Percentiles rank a stretch among this genome's conserved stretches.
phyloP scores from a whole-genome alignment of 2,888 invertebrate genomes.

The Odontothrips loti region DNA sequence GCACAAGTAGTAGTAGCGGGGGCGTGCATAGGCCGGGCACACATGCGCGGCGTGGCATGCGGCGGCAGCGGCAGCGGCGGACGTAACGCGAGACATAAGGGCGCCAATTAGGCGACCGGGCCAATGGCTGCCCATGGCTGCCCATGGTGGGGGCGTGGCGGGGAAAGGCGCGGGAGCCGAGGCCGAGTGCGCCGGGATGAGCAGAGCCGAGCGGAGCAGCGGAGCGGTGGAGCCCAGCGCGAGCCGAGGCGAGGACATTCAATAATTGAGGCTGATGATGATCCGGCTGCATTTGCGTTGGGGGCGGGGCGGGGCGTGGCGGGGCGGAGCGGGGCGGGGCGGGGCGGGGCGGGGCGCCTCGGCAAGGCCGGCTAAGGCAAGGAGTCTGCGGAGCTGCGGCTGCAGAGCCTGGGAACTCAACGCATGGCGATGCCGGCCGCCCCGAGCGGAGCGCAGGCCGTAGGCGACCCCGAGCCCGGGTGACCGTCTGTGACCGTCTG shows the following conservation, averaged over 20 bases:
- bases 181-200: neutral
- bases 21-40: too few relatives aligned
- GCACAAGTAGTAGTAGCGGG: too few relatives aligned
- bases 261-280: conserved; percentile 23
- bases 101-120: neutral
- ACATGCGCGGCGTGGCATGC: too few relatives aligned
- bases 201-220: neutral
- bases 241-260: neutral
- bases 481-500: too few relatives aligned
- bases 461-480: too few relatives aligned
- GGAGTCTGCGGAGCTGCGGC: neutral
- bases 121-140: neutral
- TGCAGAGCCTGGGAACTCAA: neutral
- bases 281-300: neutral
- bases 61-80: neutral
- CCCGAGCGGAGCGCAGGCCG: neutral
- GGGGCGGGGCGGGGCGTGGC: neutral
- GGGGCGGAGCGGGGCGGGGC: neutral
- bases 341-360: neutral
- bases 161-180: neutral
- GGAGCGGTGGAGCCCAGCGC: neutral
- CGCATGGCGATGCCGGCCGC: neutral
- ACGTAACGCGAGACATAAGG: neutral
- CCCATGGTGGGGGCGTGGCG: neutral
- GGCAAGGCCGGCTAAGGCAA: too few relatives aligned